Conservation (phyloP, 2,113 vertebrate genomes). For the Colistium nudipinnis region DNA sequence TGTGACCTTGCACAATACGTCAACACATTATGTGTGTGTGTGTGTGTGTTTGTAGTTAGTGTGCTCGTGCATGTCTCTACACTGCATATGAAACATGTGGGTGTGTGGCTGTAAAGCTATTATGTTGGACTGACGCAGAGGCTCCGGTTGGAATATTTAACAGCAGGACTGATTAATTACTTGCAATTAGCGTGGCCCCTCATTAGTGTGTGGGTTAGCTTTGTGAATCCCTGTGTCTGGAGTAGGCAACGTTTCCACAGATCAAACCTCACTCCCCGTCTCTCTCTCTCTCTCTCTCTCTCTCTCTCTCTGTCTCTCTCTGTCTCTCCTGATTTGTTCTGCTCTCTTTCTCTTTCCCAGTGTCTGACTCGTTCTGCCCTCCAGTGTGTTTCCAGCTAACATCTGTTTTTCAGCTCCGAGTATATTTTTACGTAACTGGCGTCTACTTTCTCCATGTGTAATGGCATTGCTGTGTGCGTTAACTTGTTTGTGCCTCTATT, state of each 20-base stretch:
- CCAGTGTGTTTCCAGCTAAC: conserved; percentile 13
- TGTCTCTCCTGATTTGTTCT: conserved; percentile 11
- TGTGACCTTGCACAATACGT: not conserved
- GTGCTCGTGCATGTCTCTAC: not conserved
- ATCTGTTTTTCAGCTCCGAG: conserved; percentile 34
- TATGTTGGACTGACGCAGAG: conserved; percentile 29
- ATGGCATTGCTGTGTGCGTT: conserved; percentile 13
- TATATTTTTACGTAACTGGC: conserved; percentile 13
- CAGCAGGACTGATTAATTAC: conserved; percentile 58
- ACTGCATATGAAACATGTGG: too few relatives aligned
- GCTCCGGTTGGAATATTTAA: conserved; percentile 43
- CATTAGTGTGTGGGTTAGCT: conserved; percentile 54
- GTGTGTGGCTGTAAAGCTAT: conserved; percentile 18
- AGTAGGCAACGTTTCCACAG: not conserved
- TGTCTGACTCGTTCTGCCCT: conserved; percentile 18
- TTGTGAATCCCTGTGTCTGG: conserved; percentile 29
- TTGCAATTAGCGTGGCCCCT: conserved; percentile 54
- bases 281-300: not conserved
- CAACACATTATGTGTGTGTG: not conserved
- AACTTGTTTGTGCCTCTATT: conserved; percentile 35
- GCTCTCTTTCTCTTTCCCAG: not conserved
- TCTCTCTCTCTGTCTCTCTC: not conserved
- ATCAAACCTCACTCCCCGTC: not conserved
- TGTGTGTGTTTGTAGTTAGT: not conserved
- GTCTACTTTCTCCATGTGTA: not conserved